Evolutionary conservation across 2,797 vertebrate genomes (phyloP).

Genomic region (Gymnopithys bicolor): DNA sequence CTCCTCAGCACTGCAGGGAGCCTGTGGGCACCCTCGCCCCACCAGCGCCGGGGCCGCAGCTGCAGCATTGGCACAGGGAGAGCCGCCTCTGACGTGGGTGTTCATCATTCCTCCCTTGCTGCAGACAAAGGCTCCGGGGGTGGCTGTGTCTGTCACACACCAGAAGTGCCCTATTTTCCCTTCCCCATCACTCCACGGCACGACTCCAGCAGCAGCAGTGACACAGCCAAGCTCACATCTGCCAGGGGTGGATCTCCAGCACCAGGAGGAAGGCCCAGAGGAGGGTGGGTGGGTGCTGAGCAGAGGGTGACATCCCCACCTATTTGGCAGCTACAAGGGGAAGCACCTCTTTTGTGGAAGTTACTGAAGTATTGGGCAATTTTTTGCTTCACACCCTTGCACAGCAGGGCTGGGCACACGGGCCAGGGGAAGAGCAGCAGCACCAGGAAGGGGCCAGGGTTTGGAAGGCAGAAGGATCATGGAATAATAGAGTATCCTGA

Average conservation of each 20-base stretch:
- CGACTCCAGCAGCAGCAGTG: neutral
- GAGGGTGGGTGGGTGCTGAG: neutral
- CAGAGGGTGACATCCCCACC: neutral
- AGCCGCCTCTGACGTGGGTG: neutral
- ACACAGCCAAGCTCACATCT: neutral
- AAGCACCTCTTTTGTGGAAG: neutral
- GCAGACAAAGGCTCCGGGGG: neutral
- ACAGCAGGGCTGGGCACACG: neutral
- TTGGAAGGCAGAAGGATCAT: neutral
- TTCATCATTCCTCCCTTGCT: neutral
- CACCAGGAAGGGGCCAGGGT: neutral
- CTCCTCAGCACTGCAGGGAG: fast-evolving
- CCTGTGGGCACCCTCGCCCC: neutral
- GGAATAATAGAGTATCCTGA: neutral
- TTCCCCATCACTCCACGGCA: neutral
- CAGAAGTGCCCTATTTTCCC: neutral
- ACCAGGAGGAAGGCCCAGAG: neutral
- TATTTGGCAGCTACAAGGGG: neutral
- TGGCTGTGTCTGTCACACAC: neutral
- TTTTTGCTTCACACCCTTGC: neutral
- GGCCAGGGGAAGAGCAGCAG: neutral
- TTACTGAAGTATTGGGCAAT: neutral
- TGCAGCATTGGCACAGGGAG: neutral
- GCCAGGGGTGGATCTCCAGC: neutral
- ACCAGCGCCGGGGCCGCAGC: fast-evolving